These are phyloP conservation scores for Stercorarius parasiticus DNA, from an alignment of 2,113 vertebrate genomes.

Conservation along the genomic window DNA sequence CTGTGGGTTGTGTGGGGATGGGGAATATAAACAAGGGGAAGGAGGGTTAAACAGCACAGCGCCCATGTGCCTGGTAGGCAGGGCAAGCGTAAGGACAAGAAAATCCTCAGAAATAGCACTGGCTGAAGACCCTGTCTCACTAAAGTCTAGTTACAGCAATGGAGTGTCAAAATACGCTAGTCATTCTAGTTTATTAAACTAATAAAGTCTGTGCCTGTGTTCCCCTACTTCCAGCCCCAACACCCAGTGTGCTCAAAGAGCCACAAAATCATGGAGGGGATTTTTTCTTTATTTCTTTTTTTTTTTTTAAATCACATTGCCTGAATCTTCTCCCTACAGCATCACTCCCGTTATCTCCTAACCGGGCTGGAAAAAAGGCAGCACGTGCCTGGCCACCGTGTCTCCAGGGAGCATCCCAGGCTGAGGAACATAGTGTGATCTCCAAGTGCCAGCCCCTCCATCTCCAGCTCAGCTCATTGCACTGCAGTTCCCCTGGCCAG, in stretches of 20 bases:
- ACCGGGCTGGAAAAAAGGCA: not conserved
- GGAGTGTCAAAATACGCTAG: not conserved
- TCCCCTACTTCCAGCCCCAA: not conserved
- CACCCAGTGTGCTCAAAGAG: not conserved
- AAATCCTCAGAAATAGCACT: not conserved
- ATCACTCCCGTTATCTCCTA: not conserved
- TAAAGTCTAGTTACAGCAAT: not conserved
- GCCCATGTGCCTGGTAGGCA: not conserved
- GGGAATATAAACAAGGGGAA: not conserved
- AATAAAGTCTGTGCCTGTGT: not conserved
- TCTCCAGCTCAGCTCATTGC: not conserved
- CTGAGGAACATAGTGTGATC: not conserved
- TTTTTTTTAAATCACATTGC: not conserved
- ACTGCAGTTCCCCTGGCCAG: not conserved
- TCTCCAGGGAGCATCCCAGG: not conserved
- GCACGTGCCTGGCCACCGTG: accelerated
- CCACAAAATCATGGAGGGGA: not conserved
- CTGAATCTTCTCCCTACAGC: not conserved
- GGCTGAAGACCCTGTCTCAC: not conserved
- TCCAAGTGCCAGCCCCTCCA: not conserved
- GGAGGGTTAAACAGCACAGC: not conserved
- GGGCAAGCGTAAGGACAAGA: not conserved
- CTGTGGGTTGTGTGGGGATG: not conserved
- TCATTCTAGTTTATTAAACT: not conserved
- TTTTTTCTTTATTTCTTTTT: not conserved